Evolutionary conservation across 2,888 invertebrate species (phyloP), one percentile per base, ranked within the genome.

Genomic region (Caenorhabditis sulstoni): DNA sequence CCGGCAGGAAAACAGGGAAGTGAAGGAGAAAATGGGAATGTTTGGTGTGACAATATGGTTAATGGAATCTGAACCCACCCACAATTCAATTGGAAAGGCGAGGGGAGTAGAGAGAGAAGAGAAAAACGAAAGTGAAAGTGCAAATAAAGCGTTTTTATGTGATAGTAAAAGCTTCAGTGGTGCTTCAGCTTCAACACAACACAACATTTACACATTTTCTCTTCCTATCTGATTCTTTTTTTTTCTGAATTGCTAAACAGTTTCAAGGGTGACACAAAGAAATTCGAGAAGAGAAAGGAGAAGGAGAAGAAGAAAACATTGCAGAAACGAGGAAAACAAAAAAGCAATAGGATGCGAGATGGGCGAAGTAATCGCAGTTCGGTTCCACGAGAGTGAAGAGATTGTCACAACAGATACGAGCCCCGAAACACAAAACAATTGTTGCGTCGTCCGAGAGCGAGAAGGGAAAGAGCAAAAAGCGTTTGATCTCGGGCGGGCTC

Each of bases 401-500:
- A 71, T 71, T 71, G 71, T 71, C 71, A 71, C 71, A 71, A 71
- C 64, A 71, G 71, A 71, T 71, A 64, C 53, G 47, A 45, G 47
- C 16, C 41, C 5, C 39, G 41, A 53, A 53, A 23, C 52, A 68
- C 59, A 68, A 61, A 70, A 55, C 62, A 61, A 61, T 71, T 71
- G 70, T 71, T 61, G 70, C 61, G 39, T 9, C 7, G 18, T 14
- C 35, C 20, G 52, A 23, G 18, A 41, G 14, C 9, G 20, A 49
- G 58, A 39, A 41, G 0, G 12, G 47, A 1, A 8, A n/a, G 16
- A 5, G 29, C 16, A 58, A 58, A 65, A 81, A 61, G 61, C n/a
- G 41, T 65, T 73, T 84, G 85, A 87, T 85, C 84, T 84, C 85
- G 85, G 86, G 85, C 85, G 83, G 85, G 83, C 81, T 86, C 86